Base-by-base conservation (phyloP, 2,888 invertebrate genomes). In the Nomada flava region DNA sequence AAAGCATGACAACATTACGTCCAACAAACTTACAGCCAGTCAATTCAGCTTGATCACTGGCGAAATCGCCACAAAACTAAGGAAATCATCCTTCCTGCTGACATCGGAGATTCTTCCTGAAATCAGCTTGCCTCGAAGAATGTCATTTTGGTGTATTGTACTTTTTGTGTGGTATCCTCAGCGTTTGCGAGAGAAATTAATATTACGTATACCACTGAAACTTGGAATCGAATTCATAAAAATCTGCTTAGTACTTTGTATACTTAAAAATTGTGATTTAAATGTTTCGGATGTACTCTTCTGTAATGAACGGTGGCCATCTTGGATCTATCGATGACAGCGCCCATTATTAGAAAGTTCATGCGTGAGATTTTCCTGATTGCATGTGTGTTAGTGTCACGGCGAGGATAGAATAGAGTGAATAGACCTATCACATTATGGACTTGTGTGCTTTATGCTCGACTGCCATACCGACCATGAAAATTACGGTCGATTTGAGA, bases 41-140 rank as follows among this genome's bases (percentile, higher is more conserved):
- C 55, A 73, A 86, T 88, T 90, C 76, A 88, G 88, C 85, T 85
- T 78, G 80, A 87, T 92, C 86, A 91, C 83, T 88, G 88, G 85
- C 88, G 86, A 89, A 83, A 88, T 86, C 87, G 89, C 88, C 84
- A 80, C 52, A 79, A 86, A 88, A 86, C 84, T 87, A 83, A 84
- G 84, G 83, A 84, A 85, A 89, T 89, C 91, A 90, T 91, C 86
- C 83, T 90, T 79, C 82, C 86, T 75, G 83, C 76, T 88, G 84
- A 83, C 83, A 88, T 87, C 83, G 83, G 71, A 82, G 85, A 65
- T 80, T 79, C 72, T 80, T 72, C 65, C 57, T 63, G 29, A 67
- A 79, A 86, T 88, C 88, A 88, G 77, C 87, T 88, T 69, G 65
- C 80, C 79, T 83, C 77, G 57, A 73, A 60, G 59, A 77, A 68